These are phyloP conservation scores for Drosophila rhopaloa DNA, from an alignment of 1,140 invertebrate genomes.

Conservation along the genomic window DNA sequence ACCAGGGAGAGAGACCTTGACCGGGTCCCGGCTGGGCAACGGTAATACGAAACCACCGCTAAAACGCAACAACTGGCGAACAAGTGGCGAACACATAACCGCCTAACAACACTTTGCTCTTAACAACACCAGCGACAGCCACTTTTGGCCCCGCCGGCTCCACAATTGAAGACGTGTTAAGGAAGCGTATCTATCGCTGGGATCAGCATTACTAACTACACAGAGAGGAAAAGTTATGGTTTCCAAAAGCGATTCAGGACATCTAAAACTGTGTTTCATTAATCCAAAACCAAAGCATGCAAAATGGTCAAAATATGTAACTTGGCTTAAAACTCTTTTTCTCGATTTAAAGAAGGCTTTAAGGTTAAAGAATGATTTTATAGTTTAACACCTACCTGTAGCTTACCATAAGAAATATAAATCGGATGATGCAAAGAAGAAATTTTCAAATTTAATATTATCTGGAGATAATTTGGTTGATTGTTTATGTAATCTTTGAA, in stretches of 20 bases:
- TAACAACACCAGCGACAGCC: constrained; percentile 56
- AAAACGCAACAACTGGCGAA: constrained; percentile 51
- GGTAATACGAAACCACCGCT: constrained; percentile 79
- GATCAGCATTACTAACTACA: constrained; percentile 34
- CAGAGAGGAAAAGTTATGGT: not conserved
- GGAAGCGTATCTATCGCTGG: constrained; percentile 63
- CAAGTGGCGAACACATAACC: constrained; percentile 52
- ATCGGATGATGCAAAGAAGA: too few relatives aligned
- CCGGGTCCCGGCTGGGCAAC: constrained; percentile 58
- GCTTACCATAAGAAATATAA: too few relatives aligned
- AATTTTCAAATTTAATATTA: too few relatives aligned
- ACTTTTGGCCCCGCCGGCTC: constrained; percentile 41
- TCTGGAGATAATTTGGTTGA: too few relatives aligned
- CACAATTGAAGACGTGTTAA: constrained; percentile 63
- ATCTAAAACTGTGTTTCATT: not conserved
- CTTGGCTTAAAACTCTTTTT: too few relatives aligned
- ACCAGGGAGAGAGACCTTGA: constrained; percentile 67
- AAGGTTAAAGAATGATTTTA: too few relatives aligned
- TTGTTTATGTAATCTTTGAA: too few relatives aligned
- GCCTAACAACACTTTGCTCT: constrained; percentile 79
- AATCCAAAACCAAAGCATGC: not conserved
- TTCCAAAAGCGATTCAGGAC: not conserved
- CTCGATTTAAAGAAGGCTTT: too few relatives aligned
- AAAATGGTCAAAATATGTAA: too few relatives aligned
- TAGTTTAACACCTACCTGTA: too few relatives aligned